A percentile compares a stretch with the other conserved stretches of the same genome.
phyloP scores from a whole-genome alignment of 2,113 vertebrate species.

The Sitta europaea region DNA sequence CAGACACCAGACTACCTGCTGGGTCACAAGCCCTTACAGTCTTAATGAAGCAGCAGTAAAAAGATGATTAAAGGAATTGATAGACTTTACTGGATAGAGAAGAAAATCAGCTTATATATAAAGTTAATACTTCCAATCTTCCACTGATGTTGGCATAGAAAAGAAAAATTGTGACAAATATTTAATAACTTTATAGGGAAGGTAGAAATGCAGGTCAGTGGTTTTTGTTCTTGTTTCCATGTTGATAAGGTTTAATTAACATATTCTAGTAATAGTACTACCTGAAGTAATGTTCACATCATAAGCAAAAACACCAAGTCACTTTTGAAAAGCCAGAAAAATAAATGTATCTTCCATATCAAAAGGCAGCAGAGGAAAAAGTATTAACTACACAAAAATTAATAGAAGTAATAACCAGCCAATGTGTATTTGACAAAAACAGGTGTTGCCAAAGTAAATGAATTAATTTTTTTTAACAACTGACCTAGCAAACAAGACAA shows the following conservation, averaged over 20 bases:
- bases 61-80: background rate
- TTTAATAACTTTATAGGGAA: background rate
- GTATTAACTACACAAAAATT: background rate
- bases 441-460: background rate
- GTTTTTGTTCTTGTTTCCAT: background rate
- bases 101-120: background rate
- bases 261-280: background rate
- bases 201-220: background rate
- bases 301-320: background rate
- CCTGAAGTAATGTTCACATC: background rate
- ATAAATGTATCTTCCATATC: background rate
- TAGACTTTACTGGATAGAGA: background rate
- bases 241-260: background rate
- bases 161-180: background rate
- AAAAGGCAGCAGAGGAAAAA: background rate
- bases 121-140: background rate
- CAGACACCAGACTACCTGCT: background rate
- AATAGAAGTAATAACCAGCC: background rate
- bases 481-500: background rate
- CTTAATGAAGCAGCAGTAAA: background rate
- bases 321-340: background rate
- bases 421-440: background rate
- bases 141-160: background rate
- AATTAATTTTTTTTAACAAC: background rate
- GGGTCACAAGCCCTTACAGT: background rate